These are phyloP conservation scores for Athene cunicularia DNA, from an alignment of 2,113 vertebrate species.

Conservation along the genomic window DNA sequence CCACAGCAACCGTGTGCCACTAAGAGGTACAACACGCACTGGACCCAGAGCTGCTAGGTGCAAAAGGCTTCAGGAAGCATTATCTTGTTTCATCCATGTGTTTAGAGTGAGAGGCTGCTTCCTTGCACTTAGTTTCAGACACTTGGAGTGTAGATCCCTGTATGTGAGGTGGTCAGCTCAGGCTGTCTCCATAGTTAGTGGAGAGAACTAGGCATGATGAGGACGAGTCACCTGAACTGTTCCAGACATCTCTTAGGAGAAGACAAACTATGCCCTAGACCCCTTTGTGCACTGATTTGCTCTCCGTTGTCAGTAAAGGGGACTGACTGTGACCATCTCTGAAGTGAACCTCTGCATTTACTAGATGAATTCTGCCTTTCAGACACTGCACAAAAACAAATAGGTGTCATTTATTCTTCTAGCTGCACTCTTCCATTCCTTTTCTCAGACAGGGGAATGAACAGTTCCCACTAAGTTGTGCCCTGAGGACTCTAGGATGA, in stretches of 20 bases:
- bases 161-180: background rate
- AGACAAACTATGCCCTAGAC: background rate
- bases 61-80: background rate
- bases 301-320: fast-evolving
- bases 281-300: fast-evolving
- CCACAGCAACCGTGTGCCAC: fast-evolving
- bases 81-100: fast-evolving
- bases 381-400: background rate
- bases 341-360: background rate
- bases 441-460: background rate
- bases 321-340: background rate
- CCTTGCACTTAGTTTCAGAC: fast-evolving
- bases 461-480: background rate
- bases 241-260: background rate
- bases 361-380: background rate
- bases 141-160: background rate
- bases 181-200: background rate
- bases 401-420: background rate
- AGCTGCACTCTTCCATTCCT: background rate
- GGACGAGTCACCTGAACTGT: background rate
- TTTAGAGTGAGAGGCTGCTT: background rate
- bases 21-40: background rate
- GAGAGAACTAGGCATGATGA: background rate
- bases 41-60: fast-evolving
- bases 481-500: background rate